Conservation (phyloP, 23 tunicate species). For the Clavelina lepadiformis region DNA sequence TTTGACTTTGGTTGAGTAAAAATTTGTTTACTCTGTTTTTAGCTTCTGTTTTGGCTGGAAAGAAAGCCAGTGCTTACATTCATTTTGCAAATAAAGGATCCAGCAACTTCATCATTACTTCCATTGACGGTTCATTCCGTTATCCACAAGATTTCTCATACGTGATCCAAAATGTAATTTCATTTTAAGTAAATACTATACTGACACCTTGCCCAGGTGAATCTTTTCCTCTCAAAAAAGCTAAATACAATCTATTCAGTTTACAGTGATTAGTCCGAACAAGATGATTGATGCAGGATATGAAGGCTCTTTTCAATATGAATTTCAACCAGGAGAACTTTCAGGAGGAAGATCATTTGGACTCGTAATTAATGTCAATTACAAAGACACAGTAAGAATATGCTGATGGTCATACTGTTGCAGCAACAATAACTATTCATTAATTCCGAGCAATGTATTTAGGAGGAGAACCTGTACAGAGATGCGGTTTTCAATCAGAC, state of each 20-base stretch:
- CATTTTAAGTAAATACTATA: background rate
- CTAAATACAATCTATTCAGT: slow-evolving; percentile 22
- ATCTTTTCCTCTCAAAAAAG: background rate
- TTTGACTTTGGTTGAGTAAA: background rate
- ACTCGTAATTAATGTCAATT: slow-evolving; percentile 60
- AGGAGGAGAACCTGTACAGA: slow-evolving; percentile 80
- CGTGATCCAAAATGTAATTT: slow-evolving; percentile 79
- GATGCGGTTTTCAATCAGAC: slow-evolving; percentile 93
- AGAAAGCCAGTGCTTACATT: slow-evolving; percentile 60
- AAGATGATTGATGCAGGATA: slow-evolving; percentile 94
- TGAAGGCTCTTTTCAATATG: slow-evolving; percentile 86
- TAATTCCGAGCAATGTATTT: background rate
- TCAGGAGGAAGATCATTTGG: slow-evolving; percentile 94
- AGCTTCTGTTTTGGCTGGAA: slow-evolving; percentile 78
- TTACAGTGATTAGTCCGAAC: slow-evolving; percentile 58
- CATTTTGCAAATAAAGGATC: slow-evolving; percentile 91
- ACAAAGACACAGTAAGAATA: slow-evolving; percentile 67
- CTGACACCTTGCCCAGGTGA: background rate
- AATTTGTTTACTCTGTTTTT: background rate
- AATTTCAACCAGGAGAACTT: slow-evolving; percentile 77
- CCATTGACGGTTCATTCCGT: slow-evolving; percentile 86
- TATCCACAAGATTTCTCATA: slow-evolving; percentile 89
- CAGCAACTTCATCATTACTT: slow-evolving; percentile 79
- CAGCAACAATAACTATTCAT: background rate
- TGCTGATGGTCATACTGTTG: too few relatives aligned